Base-by-base conservation (phyloP, 2,888 invertebrate genomes). In the Myopa testacea region DNA sequence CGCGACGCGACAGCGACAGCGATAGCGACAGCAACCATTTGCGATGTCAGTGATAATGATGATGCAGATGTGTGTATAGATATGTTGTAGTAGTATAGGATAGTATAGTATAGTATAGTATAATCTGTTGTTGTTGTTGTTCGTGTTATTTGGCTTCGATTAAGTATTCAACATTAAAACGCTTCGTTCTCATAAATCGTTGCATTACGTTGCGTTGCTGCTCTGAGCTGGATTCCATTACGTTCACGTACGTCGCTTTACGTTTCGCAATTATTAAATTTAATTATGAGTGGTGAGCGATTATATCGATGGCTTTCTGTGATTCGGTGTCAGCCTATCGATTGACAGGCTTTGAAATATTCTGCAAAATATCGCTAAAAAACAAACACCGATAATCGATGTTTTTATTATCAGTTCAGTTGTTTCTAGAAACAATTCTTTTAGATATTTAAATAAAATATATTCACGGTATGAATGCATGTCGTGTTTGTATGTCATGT, bases 1-100 rank as follows among this genome's bases (percentile, higher is more conserved):
- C 77, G 78, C 78, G 79, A 78, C 26, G 26, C 75, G 55, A 45
- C 58, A 7, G 16, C 34, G 14, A 45, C 10, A 72, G n/a, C 34
- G 14, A 45, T 6, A 72, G n/a, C 75, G 45, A 62, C 19, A 62
- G 26, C 62, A 62, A 62, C 10, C 16, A 55, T 55, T 55, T 55
- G 5, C 55, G 16, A n/a, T 55, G 55, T n/a, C 10, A 55, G 14
- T 55, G 55, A 55, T 16, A 12, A 55, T n/a, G 50, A 55, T n/a
- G 50, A 10, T 50, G 62, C 75, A 75, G 50, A 67, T 58, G 16
- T 40, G 12, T 50, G 70, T 70, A 37, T 19, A 45, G 10, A 45
- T 8, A 45, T 45, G 38, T 16, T 55, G 55, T 55, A 8, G 55
- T 55, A n/a, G 14, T 50, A 50, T 14, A n/a, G 14, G 1, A 50